A percentile compares a stretch with the other conserved stretches of the same genome.
Evolutionary conservation across 2,888 invertebrate genomes (phyloP).

Genomic region (Tetranychus truncatus): DNA sequence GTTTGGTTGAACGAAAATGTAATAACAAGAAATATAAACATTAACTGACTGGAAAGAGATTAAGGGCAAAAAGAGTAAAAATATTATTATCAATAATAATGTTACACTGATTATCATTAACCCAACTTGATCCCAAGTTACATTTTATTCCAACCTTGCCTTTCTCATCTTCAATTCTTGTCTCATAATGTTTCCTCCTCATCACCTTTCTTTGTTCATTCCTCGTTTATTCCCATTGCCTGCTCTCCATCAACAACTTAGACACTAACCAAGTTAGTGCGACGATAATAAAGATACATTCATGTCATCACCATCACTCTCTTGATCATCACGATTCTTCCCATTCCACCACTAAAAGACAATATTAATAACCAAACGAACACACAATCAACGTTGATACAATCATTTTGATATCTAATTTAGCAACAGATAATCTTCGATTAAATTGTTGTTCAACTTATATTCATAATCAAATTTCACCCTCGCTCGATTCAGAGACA

Average conservation of each 20-base stretch:
- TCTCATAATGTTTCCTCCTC: conserved; percentile 4
- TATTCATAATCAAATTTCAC: not conserved
- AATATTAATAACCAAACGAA: not conserved
- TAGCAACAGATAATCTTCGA: not conserved
- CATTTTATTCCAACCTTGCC: not conserved
- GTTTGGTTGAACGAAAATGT: too few relatives aligned
- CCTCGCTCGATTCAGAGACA: not conserved
- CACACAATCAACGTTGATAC: not conserved
- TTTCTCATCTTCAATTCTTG: conserved; percentile 10
- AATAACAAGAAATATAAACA: too few relatives aligned
- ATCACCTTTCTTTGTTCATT: not conserved
- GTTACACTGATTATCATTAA: not conserved
- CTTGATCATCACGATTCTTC: not conserved
- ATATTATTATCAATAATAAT: not conserved
- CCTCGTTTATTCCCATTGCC: not conserved
- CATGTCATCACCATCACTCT: not conserved
- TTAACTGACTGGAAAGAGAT: too few relatives aligned
- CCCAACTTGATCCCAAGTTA: not conserved
- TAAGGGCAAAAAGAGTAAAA: not conserved
- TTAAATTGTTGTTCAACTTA: not conserved
- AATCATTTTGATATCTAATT: not conserved
- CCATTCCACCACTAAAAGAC: not conserved
- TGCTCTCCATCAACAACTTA: not conserved
- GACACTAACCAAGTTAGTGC: not conserved
- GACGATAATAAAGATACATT: not conserved